Evolutionary conservation across 2,113 vertebrate species (phyloP), one percentile per base, ranked within the genome.

Genomic region (Phylloscopus trochiloides): DNA sequence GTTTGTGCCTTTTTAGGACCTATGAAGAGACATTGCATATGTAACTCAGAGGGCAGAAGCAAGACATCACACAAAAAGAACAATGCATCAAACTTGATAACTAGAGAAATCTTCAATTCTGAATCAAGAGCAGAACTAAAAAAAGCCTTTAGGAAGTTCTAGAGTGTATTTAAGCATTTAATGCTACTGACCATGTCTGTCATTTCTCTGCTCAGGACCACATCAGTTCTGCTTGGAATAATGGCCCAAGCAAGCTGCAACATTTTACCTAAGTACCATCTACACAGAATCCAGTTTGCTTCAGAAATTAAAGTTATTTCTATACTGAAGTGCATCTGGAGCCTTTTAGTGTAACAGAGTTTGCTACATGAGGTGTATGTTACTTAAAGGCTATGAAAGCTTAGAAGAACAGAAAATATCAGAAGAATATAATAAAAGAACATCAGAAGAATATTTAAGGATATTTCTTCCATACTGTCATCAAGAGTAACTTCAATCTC

Each of bases 401-500:
- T 45, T 13, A 77, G 40, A 76, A 72, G 20, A 86, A 67, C 17
- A 82, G 66, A 78, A 92, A 86, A 71, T 4, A 28, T 12, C 4
- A 62, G 31, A 79, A 72, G 28, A 94, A 71, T 3, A 63, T 34
- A 80, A 84, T 0, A 72, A 28, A 87, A 87, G 28, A 42, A 36
- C 11, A 43, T 28, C 24, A 90, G 55, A 74, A 75, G 26, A 94
- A 32, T 47, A 90, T 45, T 92, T 72, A 65, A 77, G 17, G n/a
- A 3, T 54, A 58, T 62, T 93, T 86, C 18, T 57, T 68, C 77
- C 97, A 73, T 94, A 98, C 98, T 98, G 94, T 96, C 95, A 55
- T 98, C 97, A 93, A 98, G 75, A 17, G 97, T 98, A 70, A 98
- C 98, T 95, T 98, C 98, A n/a, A 97, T 94, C 61, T 98, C 98